These are phyloP conservation scores for Thamnophis elegans DNA, from an alignment of 2,797 vertebrate genomes.

Conservation along the genomic window DNA sequence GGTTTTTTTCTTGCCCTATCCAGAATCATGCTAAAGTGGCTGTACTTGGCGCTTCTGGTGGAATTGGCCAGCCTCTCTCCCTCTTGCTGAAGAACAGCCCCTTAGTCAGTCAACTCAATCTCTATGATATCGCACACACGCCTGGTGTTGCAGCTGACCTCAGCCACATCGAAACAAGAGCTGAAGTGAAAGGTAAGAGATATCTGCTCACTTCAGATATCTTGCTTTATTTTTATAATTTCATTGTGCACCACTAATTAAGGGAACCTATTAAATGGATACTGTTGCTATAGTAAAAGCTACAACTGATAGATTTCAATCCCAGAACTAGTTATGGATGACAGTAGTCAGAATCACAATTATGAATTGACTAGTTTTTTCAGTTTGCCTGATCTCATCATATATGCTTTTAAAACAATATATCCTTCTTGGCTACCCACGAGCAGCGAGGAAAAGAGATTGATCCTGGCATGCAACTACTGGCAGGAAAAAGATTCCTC, in stretches of 20 bases:
- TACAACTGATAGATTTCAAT: not conserved
- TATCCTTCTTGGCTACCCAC: not conserved
- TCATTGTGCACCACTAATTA: not conserved
- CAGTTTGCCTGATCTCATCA: not conserved
- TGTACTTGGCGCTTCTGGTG: slow-evolving; percentile 92
- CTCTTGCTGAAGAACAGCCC: slow-evolving; percentile 97
- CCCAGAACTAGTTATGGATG: not conserved
- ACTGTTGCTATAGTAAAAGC: not conserved
- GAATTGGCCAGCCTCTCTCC: slow-evolving; percentile 95
- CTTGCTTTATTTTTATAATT: not conserved
- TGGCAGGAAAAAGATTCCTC: not conserved
- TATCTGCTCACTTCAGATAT: fast-evolving
- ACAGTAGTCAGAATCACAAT: not conserved
- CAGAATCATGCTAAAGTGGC: slow-evolving; percentile 90
- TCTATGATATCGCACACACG: slow-evolving; percentile 93
- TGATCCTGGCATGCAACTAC: not conserved
- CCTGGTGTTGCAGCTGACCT: slow-evolving; percentile 94
- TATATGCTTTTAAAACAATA: not conserved
- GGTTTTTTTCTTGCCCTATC: not conserved
- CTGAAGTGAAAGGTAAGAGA: slow-evolving; percentile 83
- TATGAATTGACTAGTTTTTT: not conserved
- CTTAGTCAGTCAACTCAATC: slow-evolving; percentile 85
- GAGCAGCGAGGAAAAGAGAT: not conserved
- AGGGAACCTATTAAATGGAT: not conserved
- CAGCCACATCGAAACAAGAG: slow-evolving; percentile 95